Conservation (phyloP, 2,888 invertebrate species). For the Morinoia aosen region DNA sequence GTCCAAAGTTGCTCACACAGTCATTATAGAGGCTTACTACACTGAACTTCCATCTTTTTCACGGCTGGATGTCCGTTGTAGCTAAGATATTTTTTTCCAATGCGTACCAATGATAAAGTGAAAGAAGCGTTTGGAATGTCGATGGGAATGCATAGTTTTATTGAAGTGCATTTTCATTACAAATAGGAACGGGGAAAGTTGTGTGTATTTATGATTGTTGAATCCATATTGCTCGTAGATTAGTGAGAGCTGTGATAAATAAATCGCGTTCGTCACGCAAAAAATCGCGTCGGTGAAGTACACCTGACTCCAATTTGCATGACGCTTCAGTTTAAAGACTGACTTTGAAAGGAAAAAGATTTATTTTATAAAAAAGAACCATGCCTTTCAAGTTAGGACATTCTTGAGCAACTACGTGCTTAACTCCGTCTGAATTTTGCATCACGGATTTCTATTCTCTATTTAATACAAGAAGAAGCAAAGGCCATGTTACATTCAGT, state of each 20-base stretch:
- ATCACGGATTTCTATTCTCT: neutral
- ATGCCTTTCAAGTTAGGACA: neutral
- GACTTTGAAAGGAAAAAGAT: neutral
- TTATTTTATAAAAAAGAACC: neutral
- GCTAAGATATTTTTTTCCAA: neutral
- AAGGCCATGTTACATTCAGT: neutral
- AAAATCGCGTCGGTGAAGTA: no score
- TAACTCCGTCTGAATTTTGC: neutral
- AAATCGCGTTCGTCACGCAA: no score
- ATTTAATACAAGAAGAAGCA: neutral
- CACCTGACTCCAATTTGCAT: no score
- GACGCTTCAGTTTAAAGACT: no score
- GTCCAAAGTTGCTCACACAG: neutral
- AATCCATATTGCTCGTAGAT: no score
- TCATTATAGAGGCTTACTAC: neutral
- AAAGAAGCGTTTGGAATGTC: neutral
- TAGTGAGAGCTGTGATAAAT: no score
- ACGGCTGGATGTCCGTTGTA: neutral
- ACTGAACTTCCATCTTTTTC: neutral
- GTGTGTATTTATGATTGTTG: neutral
- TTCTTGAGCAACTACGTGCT: neutral
- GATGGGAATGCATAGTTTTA: neutral
- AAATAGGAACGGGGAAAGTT: neutral
- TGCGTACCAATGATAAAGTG: neutral
- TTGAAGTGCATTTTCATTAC: neutral